Conservation (phyloP, 2,113 vertebrate genomes). For the Alaudala cheleensis region DNA sequence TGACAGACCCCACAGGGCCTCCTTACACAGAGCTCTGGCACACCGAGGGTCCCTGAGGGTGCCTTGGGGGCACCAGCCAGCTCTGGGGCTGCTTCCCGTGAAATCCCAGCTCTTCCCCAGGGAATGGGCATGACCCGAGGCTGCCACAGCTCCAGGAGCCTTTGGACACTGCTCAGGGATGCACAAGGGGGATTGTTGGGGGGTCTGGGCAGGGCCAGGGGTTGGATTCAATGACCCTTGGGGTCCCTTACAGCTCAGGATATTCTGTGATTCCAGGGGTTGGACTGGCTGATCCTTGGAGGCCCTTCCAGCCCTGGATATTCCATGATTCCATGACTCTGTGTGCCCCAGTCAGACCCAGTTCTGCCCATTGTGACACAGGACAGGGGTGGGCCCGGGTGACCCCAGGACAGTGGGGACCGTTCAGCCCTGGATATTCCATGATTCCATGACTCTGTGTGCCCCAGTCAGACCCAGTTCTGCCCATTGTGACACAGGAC, state of each 20-base stretch:
- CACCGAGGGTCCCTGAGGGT: background rate
- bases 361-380: background rate
- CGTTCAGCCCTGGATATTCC: background rate
- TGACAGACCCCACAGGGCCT: background rate
- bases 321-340: too few relatives aligned
- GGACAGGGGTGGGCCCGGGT: background rate
- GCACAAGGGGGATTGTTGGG: background rate
- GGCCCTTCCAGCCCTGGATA: background rate
- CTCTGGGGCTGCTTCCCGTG: background rate
- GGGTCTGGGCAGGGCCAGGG: background rate
- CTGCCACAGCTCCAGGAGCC: background rate
- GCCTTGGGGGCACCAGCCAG: background rate
- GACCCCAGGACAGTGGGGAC: accelerated
- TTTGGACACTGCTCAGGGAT: background rate
- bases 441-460: accelerated
- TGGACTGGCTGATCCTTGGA: too few relatives aligned
- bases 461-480: background rate
- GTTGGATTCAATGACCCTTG: background rate
- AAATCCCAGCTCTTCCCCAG: background rate
- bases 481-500: background rate
- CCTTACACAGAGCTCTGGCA: background rate
- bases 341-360: background rate
- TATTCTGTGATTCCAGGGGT: too few relatives aligned
- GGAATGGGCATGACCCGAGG: background rate
- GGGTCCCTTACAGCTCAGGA: background rate